A percentile compares a stretch with the other conserved stretches of the same genome.
Conservation (phyloP, 2,888 invertebrate genomes). For the Oasisia sp. region DNA sequence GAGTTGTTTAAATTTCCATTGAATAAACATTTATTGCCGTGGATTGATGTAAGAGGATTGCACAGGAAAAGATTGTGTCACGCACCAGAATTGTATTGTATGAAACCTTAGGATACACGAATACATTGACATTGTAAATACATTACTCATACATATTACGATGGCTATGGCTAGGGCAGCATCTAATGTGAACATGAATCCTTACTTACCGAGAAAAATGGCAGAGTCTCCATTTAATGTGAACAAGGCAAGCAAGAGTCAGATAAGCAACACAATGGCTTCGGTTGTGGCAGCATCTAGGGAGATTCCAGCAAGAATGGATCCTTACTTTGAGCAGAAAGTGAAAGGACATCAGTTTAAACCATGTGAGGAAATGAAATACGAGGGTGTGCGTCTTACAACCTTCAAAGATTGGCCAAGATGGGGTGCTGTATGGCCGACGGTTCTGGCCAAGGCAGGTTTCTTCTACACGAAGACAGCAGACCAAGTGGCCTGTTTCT, state of each 20-base stretch:
- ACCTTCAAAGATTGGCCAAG: neutral
- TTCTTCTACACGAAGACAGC: neutral
- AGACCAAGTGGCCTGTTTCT: slow-evolving; percentile 5
- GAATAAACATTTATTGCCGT: neutral
- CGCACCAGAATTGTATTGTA: neutral
- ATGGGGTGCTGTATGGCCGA: neutral
- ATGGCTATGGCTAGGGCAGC: neutral
- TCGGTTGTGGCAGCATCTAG: neutral
- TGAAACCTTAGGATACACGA: neutral
- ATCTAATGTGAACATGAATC: no score
- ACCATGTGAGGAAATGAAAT: neutral
- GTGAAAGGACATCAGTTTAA: neutral
- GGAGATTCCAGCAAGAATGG: neutral
- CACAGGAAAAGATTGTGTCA: neutral
- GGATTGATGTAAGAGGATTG: neutral
- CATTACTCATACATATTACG: neutral
- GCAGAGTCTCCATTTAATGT: no score
- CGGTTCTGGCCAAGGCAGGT: neutral
- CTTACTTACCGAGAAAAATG: no score
- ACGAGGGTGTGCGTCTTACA: neutral
- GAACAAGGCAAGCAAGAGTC: no score
- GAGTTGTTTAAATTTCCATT: neutral
- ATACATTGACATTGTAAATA: neutral
- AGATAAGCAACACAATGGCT: no score
- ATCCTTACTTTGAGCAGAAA: neutral